phyloP scores from a whole-genome alignment of 2,888 invertebrate genomes.

The Chalcis sispes region DNA sequence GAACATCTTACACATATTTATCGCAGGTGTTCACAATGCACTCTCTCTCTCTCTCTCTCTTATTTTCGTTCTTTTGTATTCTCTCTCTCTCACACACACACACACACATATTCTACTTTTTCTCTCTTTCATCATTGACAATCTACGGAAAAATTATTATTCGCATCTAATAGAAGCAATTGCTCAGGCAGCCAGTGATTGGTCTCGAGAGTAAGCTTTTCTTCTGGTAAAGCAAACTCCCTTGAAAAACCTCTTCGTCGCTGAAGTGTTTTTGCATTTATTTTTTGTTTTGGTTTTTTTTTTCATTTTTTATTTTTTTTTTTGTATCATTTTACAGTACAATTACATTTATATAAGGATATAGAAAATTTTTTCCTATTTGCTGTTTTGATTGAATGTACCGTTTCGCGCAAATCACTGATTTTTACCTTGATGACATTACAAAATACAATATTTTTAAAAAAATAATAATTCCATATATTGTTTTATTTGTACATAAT shows the following conservation, averaged over 20 bases:
- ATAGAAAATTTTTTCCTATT: constrained; percentile 18
- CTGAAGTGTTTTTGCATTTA: neutral
- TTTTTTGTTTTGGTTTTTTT: neutral
- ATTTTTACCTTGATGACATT: neutral
- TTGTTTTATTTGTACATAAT: no score
- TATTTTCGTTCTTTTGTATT: no score
- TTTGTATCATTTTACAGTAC: no score
- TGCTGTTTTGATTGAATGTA: neutral
- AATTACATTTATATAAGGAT: constrained; percentile 10
- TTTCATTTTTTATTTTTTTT: constrained; percentile 10
- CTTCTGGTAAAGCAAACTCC: constrained; percentile 1
- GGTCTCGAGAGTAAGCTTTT: constrained; percentile 63
- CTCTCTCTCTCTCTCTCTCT: no score
- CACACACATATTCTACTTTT: neutral
- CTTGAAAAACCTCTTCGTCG: neutral
- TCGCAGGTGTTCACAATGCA: neutral
- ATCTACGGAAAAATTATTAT: constrained; percentile 31
- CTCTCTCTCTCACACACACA: no score
- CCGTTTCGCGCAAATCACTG: constrained; percentile 25
- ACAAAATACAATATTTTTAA: neutral
- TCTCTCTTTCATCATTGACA: no score
- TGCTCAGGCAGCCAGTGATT: constrained; percentile 74
- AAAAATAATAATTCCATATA: neutral
- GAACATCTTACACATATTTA: no score
- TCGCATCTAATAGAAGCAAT: constrained; percentile 65